These are phyloP conservation scores for Dryocosmus kuriphilus DNA, from an alignment of 2,888 invertebrate species.

Conservation along the genomic window DNA sequence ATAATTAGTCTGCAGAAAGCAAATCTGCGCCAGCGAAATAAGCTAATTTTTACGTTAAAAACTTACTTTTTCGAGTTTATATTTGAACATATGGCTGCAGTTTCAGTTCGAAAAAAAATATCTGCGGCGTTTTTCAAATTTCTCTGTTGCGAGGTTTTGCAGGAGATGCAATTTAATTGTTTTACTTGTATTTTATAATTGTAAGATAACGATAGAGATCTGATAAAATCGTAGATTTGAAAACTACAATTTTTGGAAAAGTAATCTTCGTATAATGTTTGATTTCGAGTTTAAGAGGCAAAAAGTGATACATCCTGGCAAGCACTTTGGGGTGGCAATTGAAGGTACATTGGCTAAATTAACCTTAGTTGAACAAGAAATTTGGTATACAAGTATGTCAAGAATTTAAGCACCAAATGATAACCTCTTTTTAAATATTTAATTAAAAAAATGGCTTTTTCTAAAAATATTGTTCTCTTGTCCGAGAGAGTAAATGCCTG, in stretches of 20 bases:
- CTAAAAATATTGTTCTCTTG: too few relatives aligned
- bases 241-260: not conserved
- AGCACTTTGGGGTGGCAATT: slow-evolving; percentile 86
- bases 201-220: not conserved
- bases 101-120: not conserved
- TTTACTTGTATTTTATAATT: not conserved
- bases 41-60: not conserved
- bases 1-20: not conserved
- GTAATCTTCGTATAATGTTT: slow-evolving; percentile 91
- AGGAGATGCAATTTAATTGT: not conserved
- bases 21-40: not conserved
- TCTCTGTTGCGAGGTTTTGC: not conserved
- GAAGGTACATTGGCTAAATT: too few relatives aligned
- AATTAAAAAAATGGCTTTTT: too few relatives aligned
- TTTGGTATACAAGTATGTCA: not conserved
- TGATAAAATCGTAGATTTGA: not conserved
- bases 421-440: not conserved
- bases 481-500: too few relatives aligned
- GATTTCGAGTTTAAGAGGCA: slow-evolving; percentile 98
- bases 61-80: too few relatives aligned
- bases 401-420: not conserved
- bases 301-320: slow-evolving; percentile 93
- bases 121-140: not conserved
- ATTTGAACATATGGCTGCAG: not conserved
- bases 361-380: not conserved